Percentiles rank a stretch among this genome's conserved stretches.
phyloP scores from a whole-genome alignment of 2,113 vertebrate species.

The Prunella himalayana region DNA sequence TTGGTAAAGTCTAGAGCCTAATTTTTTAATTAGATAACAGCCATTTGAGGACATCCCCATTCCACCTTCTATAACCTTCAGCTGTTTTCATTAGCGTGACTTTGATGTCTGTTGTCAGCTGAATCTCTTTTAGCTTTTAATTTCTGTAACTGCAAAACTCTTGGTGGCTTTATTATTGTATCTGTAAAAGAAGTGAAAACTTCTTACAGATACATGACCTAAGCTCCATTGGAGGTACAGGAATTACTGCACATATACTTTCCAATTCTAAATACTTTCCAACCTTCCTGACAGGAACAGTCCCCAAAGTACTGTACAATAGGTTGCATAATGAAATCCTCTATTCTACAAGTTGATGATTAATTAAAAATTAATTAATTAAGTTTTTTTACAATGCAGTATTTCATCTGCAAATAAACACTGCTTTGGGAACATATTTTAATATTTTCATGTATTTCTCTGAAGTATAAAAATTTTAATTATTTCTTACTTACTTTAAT shows the following conservation, averaged over 20 bases:
- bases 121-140: background rate
- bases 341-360: background rate
- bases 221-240: background rate
- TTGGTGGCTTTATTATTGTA: background rate
- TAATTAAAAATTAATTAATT: background rate
- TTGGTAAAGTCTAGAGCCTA: background rate
- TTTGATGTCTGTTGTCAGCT: background rate
- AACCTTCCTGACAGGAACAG: background rate
- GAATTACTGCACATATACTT: background rate
- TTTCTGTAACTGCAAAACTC: background rate
- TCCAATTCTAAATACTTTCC: background rate
- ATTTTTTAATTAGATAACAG: background rate
- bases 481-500: conserved; percentile 80
- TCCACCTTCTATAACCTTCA: background rate
- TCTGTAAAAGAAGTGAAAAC: background rate
- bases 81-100: background rate
- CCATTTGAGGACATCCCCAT: background rate
- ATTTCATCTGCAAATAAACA: background rate
- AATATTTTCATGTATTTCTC: background rate
- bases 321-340: background rate
- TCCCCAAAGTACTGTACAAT: background rate
- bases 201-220: background rate
- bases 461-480: background rate
- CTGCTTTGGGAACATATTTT: background rate
- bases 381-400: background rate